These are phyloP conservation scores for Colletes gigas DNA, from an alignment of 1,140 invertebrate genomes.

Conservation along the genomic window DNA sequence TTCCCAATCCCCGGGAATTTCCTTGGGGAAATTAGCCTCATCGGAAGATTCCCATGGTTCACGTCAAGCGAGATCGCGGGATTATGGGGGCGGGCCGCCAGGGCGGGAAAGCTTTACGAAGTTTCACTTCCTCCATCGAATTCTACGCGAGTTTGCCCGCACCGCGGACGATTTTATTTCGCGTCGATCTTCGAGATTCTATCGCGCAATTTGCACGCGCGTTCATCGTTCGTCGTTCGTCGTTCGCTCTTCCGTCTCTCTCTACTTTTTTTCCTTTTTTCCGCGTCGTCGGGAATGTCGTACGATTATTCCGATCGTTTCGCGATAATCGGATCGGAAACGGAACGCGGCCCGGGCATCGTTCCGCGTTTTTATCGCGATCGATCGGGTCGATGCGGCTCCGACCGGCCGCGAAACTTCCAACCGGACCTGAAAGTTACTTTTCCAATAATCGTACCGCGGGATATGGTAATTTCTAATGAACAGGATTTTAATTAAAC, in stretches of 20 bases:
- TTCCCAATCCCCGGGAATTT: slow-evolving; percentile 68
- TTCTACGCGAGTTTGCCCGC: slow-evolving; percentile 21
- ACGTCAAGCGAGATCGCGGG: slow-evolving; percentile 61
- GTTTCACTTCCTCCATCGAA: slow-evolving; percentile 58
- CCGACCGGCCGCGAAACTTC: slow-evolving; percentile 12
- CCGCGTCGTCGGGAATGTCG: neutral
- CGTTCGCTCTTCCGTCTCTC: no score
- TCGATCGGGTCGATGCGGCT: slow-evolving; percentile 1
- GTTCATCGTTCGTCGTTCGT: neutral
- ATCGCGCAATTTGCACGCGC: neutral
- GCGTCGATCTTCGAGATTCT: slow-evolving; percentile 27
- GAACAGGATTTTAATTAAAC: slow-evolving; percentile 59
- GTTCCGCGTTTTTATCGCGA: slow-evolving; percentile 5
- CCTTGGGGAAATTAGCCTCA: slow-evolving; percentile 69
- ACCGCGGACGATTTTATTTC: slow-evolving; percentile 36
- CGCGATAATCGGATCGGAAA: neutral
- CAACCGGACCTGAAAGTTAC: slow-evolving; percentile 27
- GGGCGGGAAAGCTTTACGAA: slow-evolving; percentile 45
- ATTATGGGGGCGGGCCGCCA: slow-evolving; percentile 44
- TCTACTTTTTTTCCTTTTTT: neutral
- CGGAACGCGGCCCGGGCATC: no score
- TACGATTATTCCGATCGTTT: neutral
- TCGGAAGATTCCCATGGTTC: slow-evolving; percentile 69
- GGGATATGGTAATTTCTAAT: slow-evolving; percentile 46
- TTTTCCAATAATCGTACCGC: slow-evolving; percentile 37